Conservation (phyloP, 2,888 invertebrate species). For the Liopterus haemorrhoidalis region DNA sequence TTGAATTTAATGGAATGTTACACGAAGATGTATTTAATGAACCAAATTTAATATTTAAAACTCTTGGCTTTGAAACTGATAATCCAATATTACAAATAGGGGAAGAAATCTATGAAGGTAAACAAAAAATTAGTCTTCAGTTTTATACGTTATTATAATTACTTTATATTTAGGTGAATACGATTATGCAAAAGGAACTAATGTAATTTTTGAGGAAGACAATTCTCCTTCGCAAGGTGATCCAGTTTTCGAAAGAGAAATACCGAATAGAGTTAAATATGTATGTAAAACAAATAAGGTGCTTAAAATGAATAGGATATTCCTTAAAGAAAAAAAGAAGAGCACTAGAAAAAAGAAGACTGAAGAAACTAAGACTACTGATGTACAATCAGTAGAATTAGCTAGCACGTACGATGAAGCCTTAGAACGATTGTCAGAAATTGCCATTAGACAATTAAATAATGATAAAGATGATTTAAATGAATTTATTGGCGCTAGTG, state of each 20-base stretch:
- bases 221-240: slow-evolving; percentile 11
- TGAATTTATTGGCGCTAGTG: too few species aligned
- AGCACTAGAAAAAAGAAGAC: too few species aligned
- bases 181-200: slow-evolving; percentile 18
- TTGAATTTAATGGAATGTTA: slow-evolving; percentile 21
- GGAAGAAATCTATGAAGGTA: slow-evolving; percentile 21
- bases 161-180: slow-evolving; percentile 15
- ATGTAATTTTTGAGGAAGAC: slow-evolving; percentile 19
- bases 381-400: too few species aligned
- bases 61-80: slow-evolving; percentile 17
- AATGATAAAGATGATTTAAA: too few species aligned
- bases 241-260: slow-evolving; percentile 15
- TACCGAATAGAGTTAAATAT: slow-evolving; percentile 14
- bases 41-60: slow-evolving; percentile 18
- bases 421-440: too few species aligned
- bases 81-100: slow-evolving; percentile 20
- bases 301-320: slow-evolving; percentile 21
- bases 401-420: too few species aligned
- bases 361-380: too few species aligned
- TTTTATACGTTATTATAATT: neutral
- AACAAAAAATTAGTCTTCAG: slow-evolving; percentile 1
- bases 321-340: slow-evolving; percentile 19
- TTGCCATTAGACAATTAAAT: too few species aligned
- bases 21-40: slow-evolving; percentile 20
- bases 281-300: slow-evolving; percentile 19